Evolutionary conservation across 2,888 invertebrate species (phyloP).

Genomic region (Leucophenga maculata): DNA sequence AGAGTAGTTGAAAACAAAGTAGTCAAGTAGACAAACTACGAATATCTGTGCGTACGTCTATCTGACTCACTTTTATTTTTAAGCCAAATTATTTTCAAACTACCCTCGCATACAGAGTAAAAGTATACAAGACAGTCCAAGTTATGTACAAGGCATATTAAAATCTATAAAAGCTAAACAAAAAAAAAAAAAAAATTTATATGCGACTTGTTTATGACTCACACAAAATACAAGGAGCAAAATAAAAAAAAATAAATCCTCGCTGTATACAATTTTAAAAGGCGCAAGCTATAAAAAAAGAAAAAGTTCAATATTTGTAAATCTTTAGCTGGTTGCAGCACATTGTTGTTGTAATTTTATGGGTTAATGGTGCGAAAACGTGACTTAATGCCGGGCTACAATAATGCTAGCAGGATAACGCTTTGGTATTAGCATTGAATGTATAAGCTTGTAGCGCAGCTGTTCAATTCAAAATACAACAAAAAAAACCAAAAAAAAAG

Average conservation of each 20-base stretch:
- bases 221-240: not conserved
- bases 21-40: too few relatives aligned
- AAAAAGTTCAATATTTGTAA: constrained; percentile 68
- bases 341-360: constrained; percentile 50
- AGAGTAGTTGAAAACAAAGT: too few relatives aligned
- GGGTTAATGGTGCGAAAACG: constrained; percentile 71
- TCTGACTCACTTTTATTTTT: too few relatives aligned
- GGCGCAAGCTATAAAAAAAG: constrained; percentile 16
- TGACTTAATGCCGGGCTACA: constrained; percentile 61
- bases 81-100: too few relatives aligned
- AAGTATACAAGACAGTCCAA: constrained; percentile 11
- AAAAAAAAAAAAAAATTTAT: constrained; percentile 38
- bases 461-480: too few relatives aligned
- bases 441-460: too few relatives aligned
- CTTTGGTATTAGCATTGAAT: too few relatives aligned
- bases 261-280: not conserved
- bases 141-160: constrained; percentile 65
- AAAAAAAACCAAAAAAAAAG: constrained; percentile 44
- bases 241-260: not conserved
- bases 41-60: too few relatives aligned
- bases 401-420: too few relatives aligned
- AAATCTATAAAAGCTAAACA: constrained; percentile 54
- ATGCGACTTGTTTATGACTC: constrained; percentile 59
- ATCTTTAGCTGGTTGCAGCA: constrained; percentile 44
- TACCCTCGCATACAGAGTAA: too few relatives aligned